Conservation (phyloP, 2,113 vertebrate genomes). For the Sterna hirundo region DNA sequence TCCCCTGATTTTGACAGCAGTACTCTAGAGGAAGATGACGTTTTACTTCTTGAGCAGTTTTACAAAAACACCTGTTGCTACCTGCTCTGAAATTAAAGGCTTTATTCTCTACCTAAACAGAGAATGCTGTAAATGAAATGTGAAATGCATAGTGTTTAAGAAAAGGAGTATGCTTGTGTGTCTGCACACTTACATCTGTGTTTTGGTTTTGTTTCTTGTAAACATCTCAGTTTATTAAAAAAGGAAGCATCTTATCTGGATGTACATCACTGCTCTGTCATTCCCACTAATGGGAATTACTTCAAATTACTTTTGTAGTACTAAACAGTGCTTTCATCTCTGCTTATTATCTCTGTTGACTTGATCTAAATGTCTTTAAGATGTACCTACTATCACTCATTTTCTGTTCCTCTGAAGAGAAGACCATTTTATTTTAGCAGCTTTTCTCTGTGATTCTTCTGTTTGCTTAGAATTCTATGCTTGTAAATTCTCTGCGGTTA, state of each 20-base stretch:
- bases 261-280: not conserved
- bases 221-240: not conserved
- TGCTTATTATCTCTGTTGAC: not conserved
- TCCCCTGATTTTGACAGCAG: not conserved
- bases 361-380: not conserved
- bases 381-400: not conserved
- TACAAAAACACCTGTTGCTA: not conserved
- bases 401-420: slow-evolving; percentile 2
- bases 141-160: not conserved
- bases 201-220: not conserved
- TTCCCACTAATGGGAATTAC: not conserved
- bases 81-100: not conserved
- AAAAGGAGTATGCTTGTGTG: not conserved
- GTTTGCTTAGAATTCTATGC: not conserved
- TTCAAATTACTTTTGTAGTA: not conserved
- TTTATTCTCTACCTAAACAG: not conserved
- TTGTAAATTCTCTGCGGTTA: not conserved
- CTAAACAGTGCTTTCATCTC: not conserved
- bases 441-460: slow-evolving; percentile 12
- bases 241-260: not conserved
- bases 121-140: not conserved
- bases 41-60: not conserved
- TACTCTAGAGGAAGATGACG: not conserved
- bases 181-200: not conserved
- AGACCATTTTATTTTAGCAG: not conserved